Conservation (phyloP, 1,140 invertebrate genomes). For the Hyposmocoma kahamanoa region DNA sequence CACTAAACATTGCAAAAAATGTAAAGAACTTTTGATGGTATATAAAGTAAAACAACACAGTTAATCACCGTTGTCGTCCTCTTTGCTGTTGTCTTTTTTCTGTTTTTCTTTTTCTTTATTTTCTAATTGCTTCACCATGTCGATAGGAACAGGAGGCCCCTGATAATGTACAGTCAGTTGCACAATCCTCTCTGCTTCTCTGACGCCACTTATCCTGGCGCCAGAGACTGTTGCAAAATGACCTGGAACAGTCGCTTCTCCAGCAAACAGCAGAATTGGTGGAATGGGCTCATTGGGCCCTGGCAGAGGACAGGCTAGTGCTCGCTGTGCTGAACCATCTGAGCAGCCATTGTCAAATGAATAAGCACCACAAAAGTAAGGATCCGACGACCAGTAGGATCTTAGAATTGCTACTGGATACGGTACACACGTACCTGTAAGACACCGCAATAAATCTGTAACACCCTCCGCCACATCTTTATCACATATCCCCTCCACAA, state of each 20-base stretch:
- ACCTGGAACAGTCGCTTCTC: conserved; percentile 83
- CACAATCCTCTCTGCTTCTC: conserved; percentile 82
- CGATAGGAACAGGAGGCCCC: too few species aligned
- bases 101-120: too few species aligned
- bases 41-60: too few species aligned
- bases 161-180: conserved; percentile 75
- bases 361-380: conserved; percentile 78
- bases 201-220: conserved; percentile 75
- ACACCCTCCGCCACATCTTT: conserved; percentile 77
- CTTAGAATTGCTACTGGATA: conserved; percentile 77
- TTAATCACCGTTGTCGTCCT: too few species aligned
- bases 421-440: conserved; percentile 77
- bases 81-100: too few species aligned
- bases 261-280: conserved; percentile 82
- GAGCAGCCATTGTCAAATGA: conserved; percentile 75
- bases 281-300: conserved; percentile 68
- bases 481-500: conserved; percentile 81
- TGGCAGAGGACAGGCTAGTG: conserved; percentile 76
- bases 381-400: conserved; percentile 78
- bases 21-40: too few species aligned
- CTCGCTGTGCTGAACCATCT: conserved; percentile 74
- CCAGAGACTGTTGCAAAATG: conserved; percentile 81
- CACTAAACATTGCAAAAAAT: too few species aligned
- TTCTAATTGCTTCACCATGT: too few species aligned
- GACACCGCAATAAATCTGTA: conserved; percentile 75